Evolutionary conservation across 1,140 invertebrate species (phyloP), one percentile per base, ranked within the genome.

Genomic region (Hycleus phaleratus): DNA sequence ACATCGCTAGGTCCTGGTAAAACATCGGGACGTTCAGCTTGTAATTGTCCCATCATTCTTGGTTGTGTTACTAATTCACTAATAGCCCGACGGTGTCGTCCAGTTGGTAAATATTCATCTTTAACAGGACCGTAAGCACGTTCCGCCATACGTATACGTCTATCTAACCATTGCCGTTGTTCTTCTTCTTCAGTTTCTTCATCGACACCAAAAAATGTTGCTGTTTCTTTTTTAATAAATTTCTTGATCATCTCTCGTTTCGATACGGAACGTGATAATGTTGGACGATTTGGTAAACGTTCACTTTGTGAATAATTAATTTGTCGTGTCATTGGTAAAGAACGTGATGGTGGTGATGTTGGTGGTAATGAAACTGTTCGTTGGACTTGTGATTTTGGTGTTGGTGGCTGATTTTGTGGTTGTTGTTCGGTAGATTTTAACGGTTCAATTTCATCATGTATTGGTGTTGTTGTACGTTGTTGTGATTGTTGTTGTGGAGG

Each of bases 121-220:
- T 73, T 73, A 46, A 73, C 57, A n/a, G 68, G 68, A 24, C 70
- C 70, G 56, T 69, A 70, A n/a, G 64, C 65, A n/a, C 58, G 68
- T 71, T 59, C 10, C 49, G 86, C 86, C 74, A 89, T 81, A 61
- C 88, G 77, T 68, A 84, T 82, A 64, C 87, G 77, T 68, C 88
- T 77, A 63, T 88, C 85, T 52, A 85, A 75, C 88, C 88, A 90
- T 72, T 85, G 73, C 61, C 82, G 75, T 65, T 80, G 81, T 73
- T 89, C 84, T 60, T 82, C 76, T 32, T 80, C 77, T 72, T 89
- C 85, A 48, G 83, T 82, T 65, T 86, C 81, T 63, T 85, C 83
- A 65, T 87, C 82, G 38, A 90, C 83, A 5, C 88, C 88, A 70
- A 90, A 90, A 71, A 90, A 90, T 51, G 82, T 84, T 10, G 86